phyloP scores from a whole-genome alignment of 2,113 vertebrate species.

The Toxostoma redivivum region DNA sequence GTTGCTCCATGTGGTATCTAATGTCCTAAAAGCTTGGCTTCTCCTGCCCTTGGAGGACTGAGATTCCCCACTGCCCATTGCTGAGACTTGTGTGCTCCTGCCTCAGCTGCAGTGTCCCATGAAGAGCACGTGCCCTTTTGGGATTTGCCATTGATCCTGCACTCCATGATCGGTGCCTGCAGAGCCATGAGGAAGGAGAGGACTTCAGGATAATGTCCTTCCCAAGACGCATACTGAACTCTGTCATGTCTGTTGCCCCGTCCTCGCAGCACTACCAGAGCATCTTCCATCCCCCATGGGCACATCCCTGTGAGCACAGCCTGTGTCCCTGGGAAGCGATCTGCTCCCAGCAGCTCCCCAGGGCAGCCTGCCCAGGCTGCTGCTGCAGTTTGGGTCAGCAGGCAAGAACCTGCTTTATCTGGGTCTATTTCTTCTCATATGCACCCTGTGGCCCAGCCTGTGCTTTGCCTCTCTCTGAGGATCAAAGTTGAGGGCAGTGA shows the following conservation, averaged over 20 bases:
- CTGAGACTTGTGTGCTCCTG: accelerated
- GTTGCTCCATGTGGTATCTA: accelerated
- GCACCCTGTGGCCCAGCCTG: neutral
- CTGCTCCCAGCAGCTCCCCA: neutral
- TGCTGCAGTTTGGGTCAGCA: neutral
- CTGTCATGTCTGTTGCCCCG: neutral
- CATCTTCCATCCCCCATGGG: neutral
- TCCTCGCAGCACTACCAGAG: neutral
- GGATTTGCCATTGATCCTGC: neutral
- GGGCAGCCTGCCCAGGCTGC: neutral
- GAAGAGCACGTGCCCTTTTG: neutral
- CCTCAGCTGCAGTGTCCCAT: neutral
- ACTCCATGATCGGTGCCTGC: neutral
- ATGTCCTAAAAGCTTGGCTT: neutral
- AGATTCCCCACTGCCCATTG: neutral
- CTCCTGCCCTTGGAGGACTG: neutral
- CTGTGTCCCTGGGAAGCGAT: accelerated
- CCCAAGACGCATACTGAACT: neutral
- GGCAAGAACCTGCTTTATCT: neutral
- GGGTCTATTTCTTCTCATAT: neutral
- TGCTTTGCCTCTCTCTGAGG: neutral
- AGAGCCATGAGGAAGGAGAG: neutral
- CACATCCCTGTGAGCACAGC: neutral
- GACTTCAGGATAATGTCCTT: neutral
- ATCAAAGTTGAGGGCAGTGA: neutral